A percentile compares a stretch with the other conserved stretches of the same genome.
Evolutionary conservation across 2,797 vertebrate species (phyloP).

Genomic region (Coccyzus lansbergi): DNA sequence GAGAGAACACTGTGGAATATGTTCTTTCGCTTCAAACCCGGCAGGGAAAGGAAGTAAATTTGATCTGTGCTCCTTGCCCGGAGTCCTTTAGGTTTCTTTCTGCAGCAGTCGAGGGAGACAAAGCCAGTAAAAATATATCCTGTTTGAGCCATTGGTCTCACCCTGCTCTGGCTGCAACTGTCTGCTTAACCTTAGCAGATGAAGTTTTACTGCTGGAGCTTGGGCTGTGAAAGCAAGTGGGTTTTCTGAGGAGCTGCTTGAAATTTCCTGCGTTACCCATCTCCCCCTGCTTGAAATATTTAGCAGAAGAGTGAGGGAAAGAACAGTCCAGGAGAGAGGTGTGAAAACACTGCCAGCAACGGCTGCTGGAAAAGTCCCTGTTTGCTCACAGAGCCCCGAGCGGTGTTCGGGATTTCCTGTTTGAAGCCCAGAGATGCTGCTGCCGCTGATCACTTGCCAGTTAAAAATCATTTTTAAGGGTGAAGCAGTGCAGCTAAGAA

Average conservation of each 20-base stretch:
- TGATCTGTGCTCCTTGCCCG: slow-evolving; percentile 4
- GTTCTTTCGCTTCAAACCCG: slow-evolving; percentile 1
- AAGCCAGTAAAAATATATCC: slow-evolving; percentile 46
- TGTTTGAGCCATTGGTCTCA: neutral
- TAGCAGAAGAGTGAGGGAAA: neutral
- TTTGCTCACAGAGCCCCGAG: fast-evolving
- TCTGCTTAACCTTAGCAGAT: neutral
- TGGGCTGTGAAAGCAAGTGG: neutral
- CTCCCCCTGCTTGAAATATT: fast-evolving
- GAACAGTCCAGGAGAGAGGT: neutral
- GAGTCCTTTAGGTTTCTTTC: slow-evolving; percentile 17
- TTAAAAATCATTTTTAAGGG: neutral
- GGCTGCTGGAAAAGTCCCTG: neutral
- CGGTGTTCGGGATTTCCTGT: neutral
- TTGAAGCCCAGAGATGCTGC: neutral
- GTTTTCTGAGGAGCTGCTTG: neutral
- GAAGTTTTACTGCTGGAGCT: neutral
- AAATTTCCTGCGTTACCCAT: neutral
- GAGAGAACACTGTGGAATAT: neutral
- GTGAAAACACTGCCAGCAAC: neutral
- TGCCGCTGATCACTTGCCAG: neutral
- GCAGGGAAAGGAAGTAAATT: slow-evolving; percentile 8
- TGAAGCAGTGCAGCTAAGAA: neutral
- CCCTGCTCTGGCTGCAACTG: slow-evolving; percentile 15
- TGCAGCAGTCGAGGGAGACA: slow-evolving; percentile 1